Base-by-base conservation (phyloP, 2,113 vertebrate genomes). In the Pampusana beccarii region DNA sequence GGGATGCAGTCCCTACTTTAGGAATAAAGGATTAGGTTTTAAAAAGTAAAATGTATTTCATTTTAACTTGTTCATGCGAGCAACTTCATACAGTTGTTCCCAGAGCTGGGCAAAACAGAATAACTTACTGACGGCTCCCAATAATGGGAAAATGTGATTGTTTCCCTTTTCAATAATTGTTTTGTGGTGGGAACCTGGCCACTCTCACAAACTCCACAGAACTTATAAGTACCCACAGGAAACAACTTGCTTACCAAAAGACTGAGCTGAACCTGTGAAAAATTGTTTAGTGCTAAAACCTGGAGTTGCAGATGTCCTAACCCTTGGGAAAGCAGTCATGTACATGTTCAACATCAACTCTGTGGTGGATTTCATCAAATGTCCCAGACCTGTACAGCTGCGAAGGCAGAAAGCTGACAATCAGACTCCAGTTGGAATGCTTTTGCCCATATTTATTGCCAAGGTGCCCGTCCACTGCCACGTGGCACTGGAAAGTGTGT, bases 291-390 rank as follows among this genome's bases (percentile, higher is more conserved):
- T 23, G n/a, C 25, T 54, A 33, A 64, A 5, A 16, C 4, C 25
- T 4, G 15, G 44, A 54, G 54, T 0, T 38, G 31, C 28, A 70
- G 60, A 10, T 28, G 16, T 20, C 51, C 42, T n/a, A 16, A 33
- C 7, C n/a, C 13, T 24, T 61, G 67, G 80, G 58, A 88, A 71
- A 53, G 50, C 67, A 57, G 12, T 6, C 50, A 5, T 4, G 5
- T 10, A 28, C 1, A 0, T 10, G 11, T 15, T n/a, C 42, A 79
- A 0, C 1, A 3, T 33, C 31, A 42, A 0, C 46, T 15, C 70
- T 46, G 26, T 6, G 10, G 24, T 10, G n/a, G 44, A 33, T 24
- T 24, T 24, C 57, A 33, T 9, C 34, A 48, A 10, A 80, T 75
- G 20, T 11, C 26, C 44, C 62, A 86, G 58, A 82, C 11, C 29